These are phyloP conservation scores for Catagonus wagneri DNA, from an alignment of 2,113 vertebrate genomes.

Conservation along the genomic window DNA sequence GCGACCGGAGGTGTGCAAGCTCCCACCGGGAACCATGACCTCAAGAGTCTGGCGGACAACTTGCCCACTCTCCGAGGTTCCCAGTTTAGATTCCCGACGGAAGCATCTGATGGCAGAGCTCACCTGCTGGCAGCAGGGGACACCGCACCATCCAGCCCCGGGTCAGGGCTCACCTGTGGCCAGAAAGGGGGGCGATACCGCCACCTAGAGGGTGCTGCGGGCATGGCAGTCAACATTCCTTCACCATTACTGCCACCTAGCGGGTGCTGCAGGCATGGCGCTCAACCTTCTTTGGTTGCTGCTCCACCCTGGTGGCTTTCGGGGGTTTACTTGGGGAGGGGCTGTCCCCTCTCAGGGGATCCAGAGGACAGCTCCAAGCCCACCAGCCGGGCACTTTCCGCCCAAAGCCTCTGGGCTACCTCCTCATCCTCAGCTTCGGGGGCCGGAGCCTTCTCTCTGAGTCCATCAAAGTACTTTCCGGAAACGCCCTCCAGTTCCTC, in stretches of 20 bases:
- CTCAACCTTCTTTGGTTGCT: fast-evolving
- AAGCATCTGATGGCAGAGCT: not conserved
- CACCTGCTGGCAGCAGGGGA: not conserved
- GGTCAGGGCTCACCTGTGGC: too few relatives aligned
- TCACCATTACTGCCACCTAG: not conserved
- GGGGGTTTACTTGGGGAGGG: not conserved
- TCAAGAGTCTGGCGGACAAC: fast-evolving
- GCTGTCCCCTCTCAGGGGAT: not conserved
- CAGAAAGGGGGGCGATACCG: not conserved
- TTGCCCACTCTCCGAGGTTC: fast-evolving
- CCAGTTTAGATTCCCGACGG: not conserved
- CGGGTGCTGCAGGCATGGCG: fast-evolving
- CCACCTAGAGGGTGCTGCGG: not conserved
- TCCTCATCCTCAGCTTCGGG: conserved; percentile 90
- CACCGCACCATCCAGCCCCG: fast-evolving
- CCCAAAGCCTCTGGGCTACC: conserved; percentile 89
- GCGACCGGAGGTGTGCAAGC: fast-evolving
- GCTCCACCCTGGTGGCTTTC: not conserved
- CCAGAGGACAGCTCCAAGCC: conserved; percentile 83
- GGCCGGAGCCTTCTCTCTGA: conserved; percentile 90
- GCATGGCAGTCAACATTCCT: not conserved
- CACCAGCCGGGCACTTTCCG: conserved; percentile 89
- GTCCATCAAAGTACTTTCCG: conserved; percentile 91
- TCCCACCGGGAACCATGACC: not conserved
- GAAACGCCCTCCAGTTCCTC: conserved; percentile 89